Conservation (phyloP, 2,888 invertebrate species). For the Autographa gamma region DNA sequence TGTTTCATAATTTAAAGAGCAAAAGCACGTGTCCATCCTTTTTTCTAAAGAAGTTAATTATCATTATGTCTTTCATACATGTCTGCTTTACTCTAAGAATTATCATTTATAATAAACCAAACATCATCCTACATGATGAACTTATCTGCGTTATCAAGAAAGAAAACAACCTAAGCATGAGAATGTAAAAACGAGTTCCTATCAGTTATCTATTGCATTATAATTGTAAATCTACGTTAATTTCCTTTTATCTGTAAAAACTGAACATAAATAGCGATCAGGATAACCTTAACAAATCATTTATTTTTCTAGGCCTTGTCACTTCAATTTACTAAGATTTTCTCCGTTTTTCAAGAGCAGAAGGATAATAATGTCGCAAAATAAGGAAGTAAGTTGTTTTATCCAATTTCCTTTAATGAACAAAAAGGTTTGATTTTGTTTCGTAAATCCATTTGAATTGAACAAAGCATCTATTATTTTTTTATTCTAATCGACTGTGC, state of each 20-base stretch:
- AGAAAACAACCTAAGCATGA: neutral
- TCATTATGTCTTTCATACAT: too few species aligned
- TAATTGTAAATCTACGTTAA: neutral
- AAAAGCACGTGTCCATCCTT: too few species aligned
- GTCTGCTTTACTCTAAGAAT: too few species aligned
- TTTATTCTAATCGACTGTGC: constrained; percentile 26
- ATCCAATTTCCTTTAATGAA: constrained; percentile 49
- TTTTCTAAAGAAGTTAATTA: too few species aligned
- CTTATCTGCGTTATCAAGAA: neutral
- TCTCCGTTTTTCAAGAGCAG: constrained; percentile 31
- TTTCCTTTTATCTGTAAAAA: neutral
- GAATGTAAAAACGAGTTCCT: neutral
- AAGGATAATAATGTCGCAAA: constrained; percentile 47
- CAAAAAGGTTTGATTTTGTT: constrained; percentile 47
- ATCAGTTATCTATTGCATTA: neutral
- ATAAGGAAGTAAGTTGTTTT: constrained; percentile 50
- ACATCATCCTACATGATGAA: neutral
- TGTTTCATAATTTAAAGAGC: too few species aligned
- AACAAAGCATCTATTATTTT: constrained; percentile 21
- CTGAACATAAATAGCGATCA: constrained; percentile 1
- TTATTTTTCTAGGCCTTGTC: constrained; percentile 19
- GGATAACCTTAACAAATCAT: constrained; percentile 6
- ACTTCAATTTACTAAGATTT: constrained; percentile 19
- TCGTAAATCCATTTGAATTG: constrained; percentile 17
- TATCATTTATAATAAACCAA: too few species aligned